phyloP scores from a whole-genome alignment of 2,888 invertebrate genomes.

The Cryptus armator region DNA sequence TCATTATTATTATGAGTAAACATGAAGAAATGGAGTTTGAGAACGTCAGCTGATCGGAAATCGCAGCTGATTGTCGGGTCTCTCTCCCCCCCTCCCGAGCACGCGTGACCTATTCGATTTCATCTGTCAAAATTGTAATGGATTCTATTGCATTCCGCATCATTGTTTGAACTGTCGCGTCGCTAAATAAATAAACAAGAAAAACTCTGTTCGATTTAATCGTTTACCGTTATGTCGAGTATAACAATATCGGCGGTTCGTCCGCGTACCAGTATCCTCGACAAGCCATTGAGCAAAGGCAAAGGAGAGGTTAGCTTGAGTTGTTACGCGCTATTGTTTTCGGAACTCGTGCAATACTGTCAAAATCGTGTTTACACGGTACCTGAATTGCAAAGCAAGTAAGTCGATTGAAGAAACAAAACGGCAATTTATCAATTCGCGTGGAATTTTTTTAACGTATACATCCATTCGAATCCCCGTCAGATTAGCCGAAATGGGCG shows the following conservation, averaged over 20 bases:
- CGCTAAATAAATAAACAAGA: background rate
- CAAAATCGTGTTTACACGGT: constrained; percentile 98
- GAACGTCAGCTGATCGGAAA: background rate
- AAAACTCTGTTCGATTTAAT: background rate
- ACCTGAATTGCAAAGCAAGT: constrained; percentile 98
- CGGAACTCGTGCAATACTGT: constrained; percentile 99
- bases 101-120: background rate
- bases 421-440: background rate
- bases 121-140: constrained; percentile 53
- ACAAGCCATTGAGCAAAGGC: constrained; percentile 96
- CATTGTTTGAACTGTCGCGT: background rate
- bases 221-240: constrained; percentile 72
- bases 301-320: constrained; percentile 97
- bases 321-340: constrained; percentile 97
- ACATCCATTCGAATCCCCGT: background rate
- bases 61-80: constrained; percentile 14
- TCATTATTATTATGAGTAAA: background rate
- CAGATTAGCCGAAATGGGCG: constrained; percentile 97
- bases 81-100: background rate
- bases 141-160: background rate
- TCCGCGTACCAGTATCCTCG: constrained; percentile 92
- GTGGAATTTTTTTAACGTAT: background rate
- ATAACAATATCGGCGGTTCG: constrained; percentile 85
- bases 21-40: background rate
- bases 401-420: constrained; percentile 78